Evolutionary conservation across 2,888 invertebrate species (phyloP).

Genomic region (Lagria hirta): DNA sequence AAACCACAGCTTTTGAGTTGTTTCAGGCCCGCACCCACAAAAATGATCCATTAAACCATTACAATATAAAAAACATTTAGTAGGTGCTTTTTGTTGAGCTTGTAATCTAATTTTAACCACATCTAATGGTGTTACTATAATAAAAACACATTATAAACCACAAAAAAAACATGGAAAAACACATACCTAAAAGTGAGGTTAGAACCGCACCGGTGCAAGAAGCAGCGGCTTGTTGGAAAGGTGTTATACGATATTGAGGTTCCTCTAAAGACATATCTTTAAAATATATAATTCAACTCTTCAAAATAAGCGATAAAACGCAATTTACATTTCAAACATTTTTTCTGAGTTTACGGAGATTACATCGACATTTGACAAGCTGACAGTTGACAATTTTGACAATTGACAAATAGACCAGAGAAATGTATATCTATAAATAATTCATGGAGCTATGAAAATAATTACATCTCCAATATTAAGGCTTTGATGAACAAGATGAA

Average conservation of each 20-base stretch:
- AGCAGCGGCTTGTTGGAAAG: constrained; percentile 80
- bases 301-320: too few relatives aligned
- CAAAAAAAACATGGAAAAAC: constrained; percentile 1
- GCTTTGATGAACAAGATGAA: too few relatives aligned
- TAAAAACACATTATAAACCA: constrained; percentile 40
- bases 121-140: constrained; percentile 93
- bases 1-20: constrained; percentile 16
- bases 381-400: too few relatives aligned
- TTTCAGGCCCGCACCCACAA: constrained; percentile 70
- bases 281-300: too few relatives aligned
- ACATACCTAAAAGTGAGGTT: constrained; percentile 84
- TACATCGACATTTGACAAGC: too few relatives aligned
- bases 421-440: too few relatives aligned
- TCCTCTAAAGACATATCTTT: constrained; percentile 65
- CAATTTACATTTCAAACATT: too few relatives aligned
- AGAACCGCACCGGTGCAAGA: constrained; percentile 86
- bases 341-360: too few relatives aligned
- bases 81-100: constrained; percentile 81
- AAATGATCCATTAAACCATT: constrained; percentile 99
- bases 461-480: too few relatives aligned
- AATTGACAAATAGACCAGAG: too few relatives aligned
- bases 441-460: too few relatives aligned
- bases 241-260: constrained; percentile 74
- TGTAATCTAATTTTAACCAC: constrained; percentile 99
- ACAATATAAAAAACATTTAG: constrained; percentile 93